phyloP scores from a whole-genome alignment of 2,888 invertebrate genomes.

The Dasypolia templi region DNA sequence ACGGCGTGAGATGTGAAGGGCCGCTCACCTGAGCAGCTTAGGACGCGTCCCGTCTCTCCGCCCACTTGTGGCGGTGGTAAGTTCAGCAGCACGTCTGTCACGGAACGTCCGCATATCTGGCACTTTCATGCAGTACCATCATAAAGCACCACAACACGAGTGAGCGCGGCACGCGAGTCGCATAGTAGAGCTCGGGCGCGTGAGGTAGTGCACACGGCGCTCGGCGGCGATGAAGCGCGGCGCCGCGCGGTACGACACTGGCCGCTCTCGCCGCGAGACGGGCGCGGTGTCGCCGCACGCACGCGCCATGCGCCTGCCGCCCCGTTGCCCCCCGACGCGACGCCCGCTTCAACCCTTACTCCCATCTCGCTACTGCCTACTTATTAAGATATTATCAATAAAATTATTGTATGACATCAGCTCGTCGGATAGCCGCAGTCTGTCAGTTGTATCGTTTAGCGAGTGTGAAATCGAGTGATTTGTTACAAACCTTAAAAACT shows the following conservation, averaged over 20 bases:
- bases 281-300: constrained; percentile 84
- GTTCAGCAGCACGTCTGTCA: constrained; percentile 80
- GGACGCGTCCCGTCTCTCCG: constrained; percentile 83
- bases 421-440: constrained; percentile 79
- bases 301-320: constrained; percentile 75
- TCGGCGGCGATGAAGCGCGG: constrained; percentile 73
- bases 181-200: constrained; percentile 79
- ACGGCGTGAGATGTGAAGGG: constrained; percentile 81
- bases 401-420: constrained; percentile 87
- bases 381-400: constrained; percentile 88
- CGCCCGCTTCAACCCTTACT: constrained; percentile 76
- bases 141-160: constrained; percentile 89
- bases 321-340: constrained; percentile 61
- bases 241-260: constrained; percentile 83
- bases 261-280: constrained; percentile 75
- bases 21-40: constrained; percentile 88
- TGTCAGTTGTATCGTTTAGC: constrained; percentile 77
- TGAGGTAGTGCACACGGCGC: constrained; percentile 71
- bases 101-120: constrained; percentile 89
- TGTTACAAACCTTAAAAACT: constrained; percentile 42
- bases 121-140: constrained; percentile 89
- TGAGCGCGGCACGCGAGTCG: constrained; percentile 84
- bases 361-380: constrained; percentile 87
- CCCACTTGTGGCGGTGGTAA: constrained; percentile 88
- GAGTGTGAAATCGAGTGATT: constrained; percentile 73